These are phyloP conservation scores for Pollenia labialis DNA, from an alignment of 2,888 invertebrate genomes.

Conservation along the genomic window DNA sequence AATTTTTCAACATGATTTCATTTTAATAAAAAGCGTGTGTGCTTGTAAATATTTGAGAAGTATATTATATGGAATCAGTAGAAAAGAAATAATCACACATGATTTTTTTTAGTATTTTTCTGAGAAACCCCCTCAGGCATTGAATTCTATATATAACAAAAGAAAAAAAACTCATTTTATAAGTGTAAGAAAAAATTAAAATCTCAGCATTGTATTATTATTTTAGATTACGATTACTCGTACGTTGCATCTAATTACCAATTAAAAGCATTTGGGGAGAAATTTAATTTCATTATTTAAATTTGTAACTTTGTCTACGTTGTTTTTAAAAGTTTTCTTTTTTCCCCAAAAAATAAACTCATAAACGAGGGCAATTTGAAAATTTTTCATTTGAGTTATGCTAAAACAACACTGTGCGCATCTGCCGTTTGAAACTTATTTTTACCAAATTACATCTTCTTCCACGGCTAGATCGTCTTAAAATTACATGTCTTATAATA, in stretches of 20 bases:
- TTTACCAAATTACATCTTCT: no score
- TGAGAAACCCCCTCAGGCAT: slow-evolving; percentile 47
- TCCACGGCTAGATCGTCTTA: no score
- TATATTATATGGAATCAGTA: background rate
- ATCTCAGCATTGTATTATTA: slow-evolving; percentile 57
- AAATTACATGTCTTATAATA: no score
- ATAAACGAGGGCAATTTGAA: background rate
- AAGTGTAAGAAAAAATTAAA: background rate
- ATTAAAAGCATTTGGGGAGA: slow-evolving; percentile 68
- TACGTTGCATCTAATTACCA: slow-evolving; percentile 56
- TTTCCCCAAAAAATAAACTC: background rate
- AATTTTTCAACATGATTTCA: slow-evolving; percentile 57
- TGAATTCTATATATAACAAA: background rate
- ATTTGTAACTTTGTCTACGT: slow-evolving; percentile 30
- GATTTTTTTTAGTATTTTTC: slow-evolving; percentile 10
- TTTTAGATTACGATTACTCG: slow-evolving; percentile 46
- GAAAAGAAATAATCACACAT: slow-evolving; percentile 27
- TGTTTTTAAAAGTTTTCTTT: background rate
- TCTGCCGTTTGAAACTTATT: no score
- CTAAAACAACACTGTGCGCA: no score
- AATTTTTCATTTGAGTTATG: background rate
- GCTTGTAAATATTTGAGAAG: slow-evolving; percentile 13
- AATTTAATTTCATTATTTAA: slow-evolving; percentile 71
- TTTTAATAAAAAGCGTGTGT: slow-evolving; percentile 23
- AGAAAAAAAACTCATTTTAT: slow-evolving; percentile 3